Conservation (phyloP, 2,797 vertebrate genomes). For the Pogonophryne albipinna region DNA sequence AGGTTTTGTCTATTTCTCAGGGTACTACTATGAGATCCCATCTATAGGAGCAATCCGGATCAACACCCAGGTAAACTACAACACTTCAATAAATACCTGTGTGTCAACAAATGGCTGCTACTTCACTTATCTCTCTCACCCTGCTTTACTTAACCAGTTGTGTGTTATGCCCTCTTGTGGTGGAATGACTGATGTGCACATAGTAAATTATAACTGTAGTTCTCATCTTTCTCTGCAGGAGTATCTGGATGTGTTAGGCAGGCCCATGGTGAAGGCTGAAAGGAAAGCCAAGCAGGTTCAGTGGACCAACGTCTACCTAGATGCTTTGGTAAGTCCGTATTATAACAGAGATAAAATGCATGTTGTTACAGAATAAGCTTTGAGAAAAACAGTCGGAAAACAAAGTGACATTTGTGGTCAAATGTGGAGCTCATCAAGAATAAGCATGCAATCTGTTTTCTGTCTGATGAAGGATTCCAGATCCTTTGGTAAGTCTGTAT, state of each 20-base stretch:
- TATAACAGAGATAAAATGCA: neutral
- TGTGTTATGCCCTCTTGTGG: slow-evolving; percentile 68
- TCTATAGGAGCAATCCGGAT: slow-evolving; percentile 98
- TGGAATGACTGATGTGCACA: slow-evolving; percentile 1
- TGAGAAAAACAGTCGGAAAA: no score
- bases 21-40: slow-evolving; percentile 98
- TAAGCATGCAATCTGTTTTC: slow-evolving; percentile 43
- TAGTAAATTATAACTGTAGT: neutral
- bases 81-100: no score
- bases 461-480: slow-evolving; percentile 57
- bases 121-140: neutral
- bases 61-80: slow-evolving; percentile 86
- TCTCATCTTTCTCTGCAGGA: slow-evolving; percentile 83
- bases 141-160: slow-evolving; percentile 4
- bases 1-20: slow-evolving; percentile 73
- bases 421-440: neutral
- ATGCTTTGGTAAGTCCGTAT: slow-evolving; percentile 90
- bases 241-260: slow-evolving; percentile 96
- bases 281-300: slow-evolving; percentile 93
- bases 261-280: slow-evolving; percentile 95
- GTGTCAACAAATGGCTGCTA: neutral
- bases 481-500: slow-evolving; percentile 90
- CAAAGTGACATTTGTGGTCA: neutral
- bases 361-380: neutral
- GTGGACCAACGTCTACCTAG: slow-evolving; percentile 98